Base-by-base conservation (phyloP, 2,888 invertebrate species). In the Volucella inanis region DNA sequence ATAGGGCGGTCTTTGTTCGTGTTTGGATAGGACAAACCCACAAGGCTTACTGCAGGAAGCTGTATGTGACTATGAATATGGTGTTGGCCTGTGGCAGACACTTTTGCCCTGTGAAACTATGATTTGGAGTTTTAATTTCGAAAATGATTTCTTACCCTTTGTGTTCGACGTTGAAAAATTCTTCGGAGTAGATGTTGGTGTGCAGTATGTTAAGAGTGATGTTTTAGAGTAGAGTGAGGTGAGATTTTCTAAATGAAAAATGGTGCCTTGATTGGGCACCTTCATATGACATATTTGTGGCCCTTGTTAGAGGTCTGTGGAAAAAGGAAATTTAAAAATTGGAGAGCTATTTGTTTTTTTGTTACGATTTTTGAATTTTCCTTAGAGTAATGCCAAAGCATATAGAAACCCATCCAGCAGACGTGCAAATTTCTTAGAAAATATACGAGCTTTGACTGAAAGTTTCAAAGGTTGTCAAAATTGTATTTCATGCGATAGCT, bases 91-190 rank as follows among this genome's bases (percentile, higher is more conserved):
- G 75, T 62, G 79, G 84, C 65, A 67, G 85, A 81, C 85, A 77
- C 80, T 81, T 76, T 77, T 22, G 31, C 47, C 62, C 72, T 80
- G 64, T 68, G 80, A 72, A 72, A 81, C 80, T 85, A 77, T 85
- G 85, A 85, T 85, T 85, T 81, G 76, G 85, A 85, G 76, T 85
- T 85, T 85, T 85, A 85, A 85, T 85, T 85, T 85, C 80, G 38
- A 85, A 85, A 85, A 81, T 85, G 80, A 85, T 85, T 85, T 85
- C 85, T 85, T 85, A 61, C 80, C 71, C 84, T 85, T 75, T 22
- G 22, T 31, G 31, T 31, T 85, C 80, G 76, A 67, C 78, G 78
- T 78, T 68, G 83, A 74, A 78, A 78, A 43, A 22, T 62, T 22
- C 18, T 62, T 45, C 49, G 15, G 12, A 15, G 62, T 22, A 18